Evolutionary conservation across 2,888 invertebrate species (phyloP).

Genomic region (Cephus rjabovi): DNA sequence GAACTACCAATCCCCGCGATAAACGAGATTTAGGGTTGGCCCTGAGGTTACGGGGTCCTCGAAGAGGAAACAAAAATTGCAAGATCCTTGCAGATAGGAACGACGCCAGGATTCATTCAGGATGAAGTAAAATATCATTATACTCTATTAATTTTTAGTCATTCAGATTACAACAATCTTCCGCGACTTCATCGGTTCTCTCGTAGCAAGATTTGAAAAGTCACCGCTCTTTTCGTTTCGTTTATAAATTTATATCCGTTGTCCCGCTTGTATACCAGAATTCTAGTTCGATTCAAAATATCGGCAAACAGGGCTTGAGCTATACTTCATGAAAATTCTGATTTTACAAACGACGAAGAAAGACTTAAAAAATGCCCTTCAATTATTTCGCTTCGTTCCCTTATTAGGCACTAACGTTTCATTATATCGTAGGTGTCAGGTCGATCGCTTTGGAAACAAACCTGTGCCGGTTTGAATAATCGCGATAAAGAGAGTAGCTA

Average conservation of each 20-base stretch:
- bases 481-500: background rate
- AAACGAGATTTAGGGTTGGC: slow-evolving; percentile 16
- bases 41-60: background rate
- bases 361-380: background rate
- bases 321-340: background rate
- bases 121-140: background rate
- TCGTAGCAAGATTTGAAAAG: background rate
- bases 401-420: background rate
- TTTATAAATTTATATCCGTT: too few species aligned
- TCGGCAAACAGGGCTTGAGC: background rate
- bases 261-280: too few species aligned
- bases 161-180: background rate
- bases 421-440: background rate
- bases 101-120: background rate
- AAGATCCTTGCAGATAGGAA: background rate
- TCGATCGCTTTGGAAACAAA: background rate
- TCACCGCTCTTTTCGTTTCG: background rate
- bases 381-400: background rate
- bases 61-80: background rate
- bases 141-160: background rate
- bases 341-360: background rate
- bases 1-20: slow-evolving; percentile 35
- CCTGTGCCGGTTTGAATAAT: background rate
- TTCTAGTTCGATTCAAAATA: background rate
- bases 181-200: background rate